phyloP scores from a whole-genome alignment of 2,797 vertebrate species.

The Cirrhinus mrigala region DNA sequence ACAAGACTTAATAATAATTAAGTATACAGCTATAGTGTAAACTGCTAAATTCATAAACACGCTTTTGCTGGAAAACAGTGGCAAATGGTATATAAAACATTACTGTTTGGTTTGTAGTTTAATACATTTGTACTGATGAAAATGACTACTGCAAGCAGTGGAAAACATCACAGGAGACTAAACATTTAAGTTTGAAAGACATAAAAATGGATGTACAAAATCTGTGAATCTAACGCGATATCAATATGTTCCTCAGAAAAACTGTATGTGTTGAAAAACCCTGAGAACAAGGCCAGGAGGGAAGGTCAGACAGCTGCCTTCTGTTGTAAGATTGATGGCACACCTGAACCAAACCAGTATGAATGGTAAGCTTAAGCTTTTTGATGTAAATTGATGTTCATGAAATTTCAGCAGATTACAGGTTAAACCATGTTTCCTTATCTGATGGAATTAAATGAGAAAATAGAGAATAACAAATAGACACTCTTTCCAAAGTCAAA shows the following conservation, averaged over 20 bases:
- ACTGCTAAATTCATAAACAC: no score
- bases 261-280: slow-evolving; percentile 86
- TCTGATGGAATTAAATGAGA: not conserved
- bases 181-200: not conserved
- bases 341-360: slow-evolving; percentile 85
- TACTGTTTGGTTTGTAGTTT: not conserved
- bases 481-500: not conserved
- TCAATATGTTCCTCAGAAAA: slow-evolving; percentile 78
- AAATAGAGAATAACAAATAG: not conserved
- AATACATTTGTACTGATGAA: not conserved
- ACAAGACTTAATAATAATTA: no score
- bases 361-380: slow-evolving; percentile 84
- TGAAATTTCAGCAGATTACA: not conserved
- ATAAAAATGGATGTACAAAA: not conserved
- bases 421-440: not conserved
- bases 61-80: not conserved
- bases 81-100: no score
- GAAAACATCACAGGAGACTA: not conserved
- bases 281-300: slow-evolving; percentile 85
- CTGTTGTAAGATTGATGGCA: slow-evolving; percentile 90
- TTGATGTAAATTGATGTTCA: slow-evolving; percentile 2
- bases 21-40: not conserved
- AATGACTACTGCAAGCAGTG: no score
- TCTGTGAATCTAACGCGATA: not conserved
- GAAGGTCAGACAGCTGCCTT: slow-evolving; percentile 88